Base-by-base conservation (phyloP, 1,140 invertebrate genomes). In the Lasaia peninsularis region DNA sequence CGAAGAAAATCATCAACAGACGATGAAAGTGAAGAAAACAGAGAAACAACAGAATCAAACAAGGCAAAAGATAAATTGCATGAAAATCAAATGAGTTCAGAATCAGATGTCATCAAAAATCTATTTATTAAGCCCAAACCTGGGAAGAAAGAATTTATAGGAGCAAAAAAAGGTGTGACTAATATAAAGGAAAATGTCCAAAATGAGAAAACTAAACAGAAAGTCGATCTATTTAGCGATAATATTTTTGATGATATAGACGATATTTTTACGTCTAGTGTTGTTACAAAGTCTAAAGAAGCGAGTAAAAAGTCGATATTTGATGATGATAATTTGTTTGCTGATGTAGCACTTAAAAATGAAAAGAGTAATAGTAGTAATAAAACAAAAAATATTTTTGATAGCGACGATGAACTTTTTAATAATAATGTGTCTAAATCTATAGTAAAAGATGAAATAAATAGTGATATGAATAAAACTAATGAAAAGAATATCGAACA, bases 211-310 rank as follows among this genome's bases (percentile, higher is more conserved):
- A 4, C 18, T 12, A 48, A 52, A 10, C 7, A 49, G n/a, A 82
- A 82, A 61, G 62, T 86, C 12, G 82, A 87, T 69, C 58, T 86
- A 11, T 86, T 87, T 24, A 78, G 58, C 53, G 84, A 87, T 62
- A 71, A 81, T 64, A 37, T 85, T 37, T 88, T 86, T 58, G 83
- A 86, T 66, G 84, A 86, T 66, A 76, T 81, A 10, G 82, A 83
- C 66, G 77, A 89, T 73, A 80, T 84, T 52, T 86, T 86, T 60
- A 76, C 79, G 7, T 65, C 69, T 10, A 79, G 76, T 61, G 60
- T 83, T 48, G 62, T 69, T 11, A 75, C 37, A 1, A 71, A 73
- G 69, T 60, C 71, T 32, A 72, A 48, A 54, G 51, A 67, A 56
- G 51, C 56, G 14, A 57, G 32, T 24, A 73, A 73, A 51, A 80